Base-by-base conservation (phyloP, 2,888 invertebrate species). In the Asteroscopus sphinx region DNA sequence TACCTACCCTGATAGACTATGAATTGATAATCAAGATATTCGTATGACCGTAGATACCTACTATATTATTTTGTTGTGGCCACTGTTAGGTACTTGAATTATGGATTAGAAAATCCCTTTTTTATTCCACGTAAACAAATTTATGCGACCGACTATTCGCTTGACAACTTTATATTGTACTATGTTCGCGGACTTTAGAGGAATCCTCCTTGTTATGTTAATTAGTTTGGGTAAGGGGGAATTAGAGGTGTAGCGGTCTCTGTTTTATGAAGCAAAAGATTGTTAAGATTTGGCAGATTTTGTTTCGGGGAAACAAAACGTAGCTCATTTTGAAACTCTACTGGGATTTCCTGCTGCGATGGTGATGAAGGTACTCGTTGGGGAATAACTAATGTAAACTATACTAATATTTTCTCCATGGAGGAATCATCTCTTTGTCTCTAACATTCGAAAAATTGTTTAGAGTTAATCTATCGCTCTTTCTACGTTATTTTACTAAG, bases 181-280 rank as follows among this genome's bases (percentile, higher is more conserved):
- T 52, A 56, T 56, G 65, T 60, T 58, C 54, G 64, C 9, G 42
- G 37, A 61, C 52, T 68, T 11, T 25, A 26, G 30, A 33, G 60
- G 47, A 59, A 73, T 68, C 49, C 49, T 57, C 59, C 73, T 68
- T 73, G 65, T 57, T 73, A 59, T 76, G 73, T 65, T 73, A 73
- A 76, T 73, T 76, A 76, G 73, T 76, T 62, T 55, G 9, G 13
- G 53, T 51, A 42, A 32, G 6, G 48, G 32, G 47, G 59, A 71
- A 71, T 53, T 67, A 71, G 41, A 70, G 49, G 46, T 49, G 49
- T 30, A 40, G 30, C 51, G 26, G 46, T 28, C 30, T 15, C 42
- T 52, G 54, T 60, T 71, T 56, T 63, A 67, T 41, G 55, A 42
- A 12, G 42, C 28, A 61, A 36, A 30, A 42, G 30, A 13, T 15